A percentile compares a stretch with the other conserved stretches of the same genome.
These are phyloP conservation scores for Uloborus plumipes DNA, from an alignment of 2,888 invertebrate species.

Conservation along the genomic window DNA sequence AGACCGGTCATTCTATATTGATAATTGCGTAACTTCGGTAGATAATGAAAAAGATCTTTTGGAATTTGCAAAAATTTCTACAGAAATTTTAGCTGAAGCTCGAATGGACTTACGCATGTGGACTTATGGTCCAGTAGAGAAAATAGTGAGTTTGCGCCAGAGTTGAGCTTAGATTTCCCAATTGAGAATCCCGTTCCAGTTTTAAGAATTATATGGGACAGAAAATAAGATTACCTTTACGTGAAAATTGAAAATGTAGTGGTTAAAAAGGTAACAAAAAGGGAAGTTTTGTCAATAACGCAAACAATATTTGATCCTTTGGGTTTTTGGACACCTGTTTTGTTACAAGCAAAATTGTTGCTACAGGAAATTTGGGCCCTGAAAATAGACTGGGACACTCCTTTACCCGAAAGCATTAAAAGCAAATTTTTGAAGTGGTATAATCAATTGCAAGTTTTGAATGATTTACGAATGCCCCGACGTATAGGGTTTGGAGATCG, in stretches of 20 bases:
- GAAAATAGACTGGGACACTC: background rate
- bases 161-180: background rate
- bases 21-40: slow-evolving; percentile 31
- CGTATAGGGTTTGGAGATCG: background rate
- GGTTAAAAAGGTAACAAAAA: background rate
- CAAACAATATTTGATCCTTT: background rate
- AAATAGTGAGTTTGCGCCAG: background rate
- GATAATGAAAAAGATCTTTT: slow-evolving; percentile 3
- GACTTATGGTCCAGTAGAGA: background rate
- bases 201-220: background rate
- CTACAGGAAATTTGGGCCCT: slow-evolving; percentile 61
- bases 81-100: slow-evolving; percentile 11
- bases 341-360: background rate
- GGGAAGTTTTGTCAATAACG: background rate
- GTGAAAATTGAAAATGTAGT: background rate
- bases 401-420: background rate
- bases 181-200: background rate
- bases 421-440: background rate
- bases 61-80: background rate
- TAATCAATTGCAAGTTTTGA: background rate
- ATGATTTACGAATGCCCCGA: background rate
- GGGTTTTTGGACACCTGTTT: background rate
- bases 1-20: no score
- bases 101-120: slow-evolving; percentile 13
- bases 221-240: background rate